Conservation (phyloP, 1,140 invertebrate genomes). For the Metaphire vulgaris region DNA sequence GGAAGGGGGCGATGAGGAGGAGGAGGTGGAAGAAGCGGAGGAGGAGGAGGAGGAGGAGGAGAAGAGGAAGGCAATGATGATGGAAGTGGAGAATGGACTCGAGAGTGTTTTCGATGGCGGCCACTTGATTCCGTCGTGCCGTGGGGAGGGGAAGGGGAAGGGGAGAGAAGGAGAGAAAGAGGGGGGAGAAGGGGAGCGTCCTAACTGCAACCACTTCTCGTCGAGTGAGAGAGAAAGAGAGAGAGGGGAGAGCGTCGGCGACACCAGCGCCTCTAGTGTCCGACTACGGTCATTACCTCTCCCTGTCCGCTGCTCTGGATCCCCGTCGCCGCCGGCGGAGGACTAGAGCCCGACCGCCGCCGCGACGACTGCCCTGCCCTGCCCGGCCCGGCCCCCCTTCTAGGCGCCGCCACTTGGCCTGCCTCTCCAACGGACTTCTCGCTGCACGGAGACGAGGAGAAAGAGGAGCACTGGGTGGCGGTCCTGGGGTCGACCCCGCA, state of each 20-base stretch:
- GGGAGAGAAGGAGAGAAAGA: neutral
- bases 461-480: neutral
- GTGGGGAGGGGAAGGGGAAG: neutral
- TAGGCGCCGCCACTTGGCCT: neutral
- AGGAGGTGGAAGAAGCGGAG: neutral
- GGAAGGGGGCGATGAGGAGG: neutral
- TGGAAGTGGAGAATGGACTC: neutral
- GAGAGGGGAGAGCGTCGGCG: neutral
- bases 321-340: no score
- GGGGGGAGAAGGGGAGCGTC: neutral
- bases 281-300: neutral
- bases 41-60: neutral
- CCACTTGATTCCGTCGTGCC: no score
- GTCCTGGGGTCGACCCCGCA: no score
- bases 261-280: neutral
- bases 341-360: neutral
- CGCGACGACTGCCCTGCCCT: neutral
- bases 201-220: neutral
- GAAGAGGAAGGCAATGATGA: neutral
- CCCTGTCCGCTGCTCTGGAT: neutral
- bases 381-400: neutral
- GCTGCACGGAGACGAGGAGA: neutral
- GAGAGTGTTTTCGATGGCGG: no score
- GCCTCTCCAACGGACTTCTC: neutral
- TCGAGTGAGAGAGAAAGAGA: neutral